Conservation (phyloP, 1,140 invertebrate genomes). For the Habropoda laboriosa region DNA sequence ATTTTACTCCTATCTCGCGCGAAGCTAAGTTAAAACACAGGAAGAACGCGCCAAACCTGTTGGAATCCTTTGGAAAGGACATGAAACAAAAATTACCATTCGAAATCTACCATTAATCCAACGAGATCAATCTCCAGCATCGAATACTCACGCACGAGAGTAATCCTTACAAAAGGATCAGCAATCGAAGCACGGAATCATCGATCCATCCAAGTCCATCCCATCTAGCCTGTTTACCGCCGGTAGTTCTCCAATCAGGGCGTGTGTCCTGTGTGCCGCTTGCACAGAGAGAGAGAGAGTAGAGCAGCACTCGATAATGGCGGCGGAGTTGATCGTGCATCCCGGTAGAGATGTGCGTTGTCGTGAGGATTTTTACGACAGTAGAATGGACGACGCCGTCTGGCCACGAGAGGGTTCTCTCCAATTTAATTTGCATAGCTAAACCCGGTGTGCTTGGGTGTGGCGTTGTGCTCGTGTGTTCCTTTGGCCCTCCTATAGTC, state of each 20-base stretch:
- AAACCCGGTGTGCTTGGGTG: not conserved
- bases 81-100: too few relatives aligned
- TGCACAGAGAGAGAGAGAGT: too few relatives aligned
- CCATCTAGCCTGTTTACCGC: conserved; percentile 56
- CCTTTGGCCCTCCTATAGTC: not conserved
- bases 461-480: too few relatives aligned
- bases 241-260: conserved; percentile 54
- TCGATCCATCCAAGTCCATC: conserved; percentile 20
- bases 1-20: too few relatives aligned
- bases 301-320: conserved; percentile 34
- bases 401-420: conserved; percentile 28
- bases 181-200: conserved; percentile 2
- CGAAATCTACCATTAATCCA: too few relatives aligned
- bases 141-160: conserved; percentile 26
- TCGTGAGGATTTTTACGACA: conserved; percentile 46
- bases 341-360: not conserved
- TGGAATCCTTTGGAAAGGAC: not conserved
- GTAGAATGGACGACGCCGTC: conserved; percentile 5
- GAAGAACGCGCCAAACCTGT: too few relatives aligned
- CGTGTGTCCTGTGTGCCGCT: conserved; percentile 15
- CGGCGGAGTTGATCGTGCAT: not conserved
- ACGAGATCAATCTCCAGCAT: conserved; percentile 34
- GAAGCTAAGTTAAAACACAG: too few relatives aligned
- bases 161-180: conserved; percentile 29
- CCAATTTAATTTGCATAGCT: conserved; percentile 62